phyloP scores from a whole-genome alignment of 1,140 invertebrate genomes.

The Battus philenor region DNA sequence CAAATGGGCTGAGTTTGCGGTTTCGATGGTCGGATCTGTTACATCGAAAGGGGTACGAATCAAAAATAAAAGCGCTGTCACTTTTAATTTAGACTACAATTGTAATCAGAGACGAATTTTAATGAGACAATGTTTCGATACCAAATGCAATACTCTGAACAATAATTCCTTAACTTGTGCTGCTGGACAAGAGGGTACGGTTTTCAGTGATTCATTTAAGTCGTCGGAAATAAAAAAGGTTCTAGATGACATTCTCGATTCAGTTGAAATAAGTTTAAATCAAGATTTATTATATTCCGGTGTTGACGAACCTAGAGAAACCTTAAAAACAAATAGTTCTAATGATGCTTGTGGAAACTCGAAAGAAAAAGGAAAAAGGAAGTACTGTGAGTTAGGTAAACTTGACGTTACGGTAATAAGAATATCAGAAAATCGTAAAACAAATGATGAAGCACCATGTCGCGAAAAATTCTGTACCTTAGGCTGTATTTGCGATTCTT shows the following conservation, averaged over 20 bases:
- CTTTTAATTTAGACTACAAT: slow-evolving; percentile 57
- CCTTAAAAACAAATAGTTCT: slow-evolving; percentile 8
- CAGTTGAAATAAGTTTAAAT: slow-evolving; percentile 52
- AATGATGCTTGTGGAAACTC: slow-evolving; percentile 11
- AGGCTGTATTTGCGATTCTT: slow-evolving; percentile 58
- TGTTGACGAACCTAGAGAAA: slow-evolving; percentile 30
- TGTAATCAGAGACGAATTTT: slow-evolving; percentile 44
- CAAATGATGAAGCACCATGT: slow-evolving; percentile 24
- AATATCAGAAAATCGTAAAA: slow-evolving; percentile 29
- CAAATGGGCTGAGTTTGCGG: slow-evolving; percentile 62
- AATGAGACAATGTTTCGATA: slow-evolving; percentile 41
- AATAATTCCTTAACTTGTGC: slow-evolving; percentile 1
- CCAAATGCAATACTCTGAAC: slow-evolving; percentile 1
- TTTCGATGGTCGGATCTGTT: slow-evolving; percentile 41
- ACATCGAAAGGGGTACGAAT: slow-evolving; percentile 31
- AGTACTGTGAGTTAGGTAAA: slow-evolving; percentile 50
- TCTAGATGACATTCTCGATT: slow-evolving; percentile 40
- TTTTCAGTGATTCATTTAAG: too few relatives aligned
- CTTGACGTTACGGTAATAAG: slow-evolving; percentile 61
- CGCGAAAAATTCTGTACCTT: slow-evolving; percentile 45
- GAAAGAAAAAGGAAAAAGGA: slow-evolving; percentile 49
- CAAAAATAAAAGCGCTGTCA: slow-evolving; percentile 25
- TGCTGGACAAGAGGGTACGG: too few relatives aligned
- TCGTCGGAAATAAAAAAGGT: slow-evolving; percentile 33
- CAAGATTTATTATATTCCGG: slow-evolving; percentile 43